These are phyloP conservation scores for Myiagra hebetior DNA, from an alignment of 2,113 vertebrate species.

Conservation along the genomic window DNA sequence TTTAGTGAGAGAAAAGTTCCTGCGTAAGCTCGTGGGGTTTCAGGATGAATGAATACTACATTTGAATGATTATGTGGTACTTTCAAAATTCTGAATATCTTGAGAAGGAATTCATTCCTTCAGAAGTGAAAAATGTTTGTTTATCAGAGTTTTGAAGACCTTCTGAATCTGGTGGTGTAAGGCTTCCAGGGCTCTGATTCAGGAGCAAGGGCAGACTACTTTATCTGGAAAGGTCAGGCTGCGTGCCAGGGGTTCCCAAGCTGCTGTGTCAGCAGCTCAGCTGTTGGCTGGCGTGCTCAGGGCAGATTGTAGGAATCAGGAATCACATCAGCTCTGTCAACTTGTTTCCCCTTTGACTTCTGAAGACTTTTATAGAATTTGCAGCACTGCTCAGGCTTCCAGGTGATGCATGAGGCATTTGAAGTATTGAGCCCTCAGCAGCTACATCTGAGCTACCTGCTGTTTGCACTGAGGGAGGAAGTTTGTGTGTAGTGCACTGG, in stretches of 20 bases:
- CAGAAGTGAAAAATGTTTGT: neutral
- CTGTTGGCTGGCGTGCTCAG: neutral
- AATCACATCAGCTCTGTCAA: neutral
- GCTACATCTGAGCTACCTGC: neutral
- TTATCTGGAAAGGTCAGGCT: neutral
- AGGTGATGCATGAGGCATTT: neutral
- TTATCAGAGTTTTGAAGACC: neutral
- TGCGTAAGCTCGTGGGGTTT: neutral
- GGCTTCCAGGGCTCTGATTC: neutral
- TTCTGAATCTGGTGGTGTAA: neutral
- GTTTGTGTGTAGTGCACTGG: rapidly evolving
- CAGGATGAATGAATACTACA: neutral
- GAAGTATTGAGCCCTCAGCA: neutral
- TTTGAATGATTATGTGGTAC: neutral
- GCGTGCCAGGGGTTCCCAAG: neutral
- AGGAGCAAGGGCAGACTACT: neutral
- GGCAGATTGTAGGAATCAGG: neutral
- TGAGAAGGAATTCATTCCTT: neutral
- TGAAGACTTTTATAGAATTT: neutral
- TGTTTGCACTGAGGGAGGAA: neutral
- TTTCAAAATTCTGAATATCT: neutral
- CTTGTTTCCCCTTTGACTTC: neutral
- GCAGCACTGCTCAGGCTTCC: neutral
- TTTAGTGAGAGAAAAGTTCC: constrained; percentile 25
- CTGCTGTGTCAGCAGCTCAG: neutral